These are phyloP conservation scores for Peromyscus melanophrys DNA, from an alignment of 2,797 vertebrate genomes.

Conservation along the genomic window DNA sequence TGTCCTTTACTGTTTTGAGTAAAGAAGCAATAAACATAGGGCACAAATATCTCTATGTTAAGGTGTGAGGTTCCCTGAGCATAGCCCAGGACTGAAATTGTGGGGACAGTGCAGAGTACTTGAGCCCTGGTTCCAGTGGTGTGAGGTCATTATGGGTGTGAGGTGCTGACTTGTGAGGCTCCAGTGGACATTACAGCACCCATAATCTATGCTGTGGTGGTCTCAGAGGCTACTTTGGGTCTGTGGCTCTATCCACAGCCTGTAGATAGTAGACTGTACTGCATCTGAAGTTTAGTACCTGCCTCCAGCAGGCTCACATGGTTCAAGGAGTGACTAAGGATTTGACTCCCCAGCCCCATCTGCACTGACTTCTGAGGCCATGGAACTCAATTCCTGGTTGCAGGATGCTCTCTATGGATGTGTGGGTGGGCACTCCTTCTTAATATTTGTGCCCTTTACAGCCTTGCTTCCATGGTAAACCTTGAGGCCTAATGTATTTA, in stretches of 20 bases:
- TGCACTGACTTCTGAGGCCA: neutral
- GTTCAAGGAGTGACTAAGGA: too few relatives aligned
- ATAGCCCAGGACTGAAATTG: neutral
- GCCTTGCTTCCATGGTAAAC: neutral
- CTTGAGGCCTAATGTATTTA: neutral
- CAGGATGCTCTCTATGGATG: neutral
- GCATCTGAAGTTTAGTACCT: neutral
- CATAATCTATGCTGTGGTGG: neutral
- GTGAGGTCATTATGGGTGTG: neutral
- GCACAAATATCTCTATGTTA: neutral
- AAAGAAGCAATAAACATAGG: neutral
- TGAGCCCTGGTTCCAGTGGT: neutral
- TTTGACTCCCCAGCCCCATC: neutral
- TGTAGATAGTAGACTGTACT: neutral
- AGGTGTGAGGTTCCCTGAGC: neutral
- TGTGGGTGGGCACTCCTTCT: too few relatives aligned
- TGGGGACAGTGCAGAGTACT: neutral
- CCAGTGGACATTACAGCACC: neutral
- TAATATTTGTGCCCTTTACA: neutral
- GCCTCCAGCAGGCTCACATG: neutral
- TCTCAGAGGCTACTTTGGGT: neutral
- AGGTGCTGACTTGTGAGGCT: neutral
- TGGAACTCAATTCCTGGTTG: neutral
- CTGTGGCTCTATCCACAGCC: neutral
- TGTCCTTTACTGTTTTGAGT: too few relatives aligned